These are phyloP conservation scores for Pseudonaja textilis DNA, from an alignment of 2,113 vertebrate species.

Conservation along the genomic window DNA sequence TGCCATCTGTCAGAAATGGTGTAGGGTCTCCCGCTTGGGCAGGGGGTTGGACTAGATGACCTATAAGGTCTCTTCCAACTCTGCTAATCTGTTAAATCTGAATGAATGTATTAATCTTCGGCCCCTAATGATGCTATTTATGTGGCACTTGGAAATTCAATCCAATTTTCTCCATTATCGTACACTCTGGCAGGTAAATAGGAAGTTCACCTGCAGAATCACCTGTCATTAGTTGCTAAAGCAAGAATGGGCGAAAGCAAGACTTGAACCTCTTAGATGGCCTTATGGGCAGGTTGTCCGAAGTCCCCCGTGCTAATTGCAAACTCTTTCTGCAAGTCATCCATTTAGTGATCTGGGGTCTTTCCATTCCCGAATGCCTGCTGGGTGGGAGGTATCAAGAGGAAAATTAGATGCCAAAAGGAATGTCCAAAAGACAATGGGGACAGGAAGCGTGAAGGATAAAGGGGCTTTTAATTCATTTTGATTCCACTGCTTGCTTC, in stretches of 20 bases:
- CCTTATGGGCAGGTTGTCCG: accelerated
- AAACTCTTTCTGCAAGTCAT: neutral
- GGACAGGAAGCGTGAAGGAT: neutral
- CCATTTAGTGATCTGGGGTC: neutral
- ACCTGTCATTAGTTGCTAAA: neutral
- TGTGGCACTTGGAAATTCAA: neutral
- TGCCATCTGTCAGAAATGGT: too few species aligned
- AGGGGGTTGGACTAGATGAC: too few species aligned
- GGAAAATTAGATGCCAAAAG: neutral
- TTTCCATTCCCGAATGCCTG: neutral
- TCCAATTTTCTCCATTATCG: neutral
- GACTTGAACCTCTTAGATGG: neutral
- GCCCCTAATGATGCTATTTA: neutral
- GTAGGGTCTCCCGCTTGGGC: too few species aligned
- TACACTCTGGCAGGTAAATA: too few species aligned
- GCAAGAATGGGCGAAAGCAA: neutral
- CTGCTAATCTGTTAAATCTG: too few species aligned
- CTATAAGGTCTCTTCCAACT: too few species aligned
- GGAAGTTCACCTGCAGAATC: neutral
- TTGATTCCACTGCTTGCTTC: neutral
- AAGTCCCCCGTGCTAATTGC: neutral
- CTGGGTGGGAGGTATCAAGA: too few species aligned
- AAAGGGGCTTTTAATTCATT: neutral
- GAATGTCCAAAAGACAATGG: neutral
- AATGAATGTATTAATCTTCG: neutral